Base-by-base conservation (phyloP, 30 jellyfish, hydroid and myxozoan genomes). In the Pseudorhiza aurosa region DNA sequence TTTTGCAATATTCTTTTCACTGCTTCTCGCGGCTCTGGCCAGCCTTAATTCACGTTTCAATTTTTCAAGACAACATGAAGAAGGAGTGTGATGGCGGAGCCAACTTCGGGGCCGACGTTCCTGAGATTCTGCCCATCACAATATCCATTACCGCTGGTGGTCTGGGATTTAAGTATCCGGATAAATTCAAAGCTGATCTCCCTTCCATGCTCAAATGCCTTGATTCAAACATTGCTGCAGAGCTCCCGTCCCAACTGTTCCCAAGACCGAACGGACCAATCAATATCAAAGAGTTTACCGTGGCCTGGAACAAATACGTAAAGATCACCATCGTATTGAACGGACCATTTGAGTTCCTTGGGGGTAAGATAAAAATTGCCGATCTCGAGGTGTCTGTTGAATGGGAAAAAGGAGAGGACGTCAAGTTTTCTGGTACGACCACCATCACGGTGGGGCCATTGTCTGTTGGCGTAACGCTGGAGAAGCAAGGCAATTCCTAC, bases 121-220 rank as follows among this genome's bases (percentile, higher is more conserved):
- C 95, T 0, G 87, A 83, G 35, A 58, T 65, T 50, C 77, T 83
- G 1, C 87, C 95, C 25, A 53, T 83, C 19, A 68, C 86, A 0
- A 83, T 83, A 60, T 12, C 25, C 9, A 57, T 83, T 3, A 68
- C 68, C 1, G 78, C 75, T 22, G 85, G 82, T 0, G 95, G 95
- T 0, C 78, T 83, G 2, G 74, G 71, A 1, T 83, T 83, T 53
- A 25, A 36, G 25, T 83, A 51, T 50, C 95, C 95, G 14, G 95
- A 83, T 0, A 55, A 83, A 45, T 83, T 83, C 74, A 68, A 68
- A 58, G 30, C 95, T 3, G 95, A 83, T 53, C 77, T 83, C 22
- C 95, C 82, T 12, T 62, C 87, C 39, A 56, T 83, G 95, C 74
- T 83, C 65, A 83, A 69, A 39, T 83, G 95, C 58, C 65, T 83